A percentile compares a stretch with the other conserved stretches of the same genome.
Conservation (phyloP, 37 sponge, comb jelly and placozoan species). For the Eunapius fragilis region DNA sequence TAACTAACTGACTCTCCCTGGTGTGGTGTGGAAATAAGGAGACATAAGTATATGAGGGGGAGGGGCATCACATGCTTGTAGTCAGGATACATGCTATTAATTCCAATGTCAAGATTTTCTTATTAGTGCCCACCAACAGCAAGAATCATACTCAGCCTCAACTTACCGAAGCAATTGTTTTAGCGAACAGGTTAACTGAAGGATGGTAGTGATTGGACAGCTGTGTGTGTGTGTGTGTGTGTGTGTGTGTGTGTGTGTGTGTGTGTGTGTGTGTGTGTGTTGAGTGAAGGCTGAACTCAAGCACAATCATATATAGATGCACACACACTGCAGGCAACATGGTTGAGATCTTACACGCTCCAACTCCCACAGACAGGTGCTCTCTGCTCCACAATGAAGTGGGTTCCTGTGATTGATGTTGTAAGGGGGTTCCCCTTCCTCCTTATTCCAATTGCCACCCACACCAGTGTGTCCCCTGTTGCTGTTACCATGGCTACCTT, state of each 20-base stretch:
- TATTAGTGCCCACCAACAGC: not conserved
- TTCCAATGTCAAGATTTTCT: not conserved
- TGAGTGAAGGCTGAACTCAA: too few relatives aligned
- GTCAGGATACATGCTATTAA: too few relatives aligned
- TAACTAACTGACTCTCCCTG: slow-evolving; percentile 77
- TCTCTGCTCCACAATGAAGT: slow-evolving; percentile 78
- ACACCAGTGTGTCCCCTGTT: not conserved
- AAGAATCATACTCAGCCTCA: not conserved
- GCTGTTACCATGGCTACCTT: not conserved
- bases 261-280: not conserved
- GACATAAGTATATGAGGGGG: too few relatives aligned
- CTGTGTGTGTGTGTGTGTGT: too few relatives aligned
- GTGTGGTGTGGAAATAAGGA: too few relatives aligned
- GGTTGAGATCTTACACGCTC: slow-evolving; percentile 25
- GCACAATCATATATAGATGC: too few relatives aligned
- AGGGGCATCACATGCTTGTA: too few relatives aligned
- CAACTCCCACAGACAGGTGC: slow-evolving; percentile 88
- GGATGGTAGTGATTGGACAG: slow-evolving; percentile 85
- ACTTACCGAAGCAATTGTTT: slow-evolving; percentile 55
- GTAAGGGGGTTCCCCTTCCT: slow-evolving; percentile 17
- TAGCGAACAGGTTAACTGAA: slow-evolving; percentile 83
- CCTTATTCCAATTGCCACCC: not conserved
- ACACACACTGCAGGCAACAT: too few relatives aligned
- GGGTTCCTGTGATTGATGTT: slow-evolving; percentile 68
- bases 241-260: not conserved